phyloP scores from a whole-genome alignment of 2,888 invertebrate genomes.

The Rhamphomyia laevipes region DNA sequence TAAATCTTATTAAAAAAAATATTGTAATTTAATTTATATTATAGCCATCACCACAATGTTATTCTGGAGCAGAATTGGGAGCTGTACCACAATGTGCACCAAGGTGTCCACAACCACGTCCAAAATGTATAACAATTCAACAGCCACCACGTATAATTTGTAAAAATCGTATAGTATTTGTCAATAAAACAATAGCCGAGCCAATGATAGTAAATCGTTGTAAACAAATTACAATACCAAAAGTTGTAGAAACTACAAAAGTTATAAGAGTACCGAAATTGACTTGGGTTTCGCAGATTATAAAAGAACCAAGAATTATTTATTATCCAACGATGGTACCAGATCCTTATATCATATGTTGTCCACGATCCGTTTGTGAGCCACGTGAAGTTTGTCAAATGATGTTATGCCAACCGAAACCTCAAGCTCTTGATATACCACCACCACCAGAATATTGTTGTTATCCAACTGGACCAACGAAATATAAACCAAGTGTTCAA shows the following conservation, averaged over 20 bases:
- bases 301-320: constrained; percentile 30
- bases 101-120: constrained; percentile 26
- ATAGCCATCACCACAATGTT: constrained; percentile 31
- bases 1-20: not conserved
- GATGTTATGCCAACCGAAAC: constrained; percentile 32
- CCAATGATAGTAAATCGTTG: constrained; percentile 31
- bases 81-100: constrained; percentile 31
- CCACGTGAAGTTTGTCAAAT: constrained; percentile 32
- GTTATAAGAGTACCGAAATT: constrained; percentile 30
- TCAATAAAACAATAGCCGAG: constrained; percentile 28
- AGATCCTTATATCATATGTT: constrained; percentile 32
- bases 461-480: constrained; percentile 30
- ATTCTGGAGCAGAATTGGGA: constrained; percentile 27
- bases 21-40: not conserved
- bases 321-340: constrained; percentile 30
- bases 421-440: constrained; percentile 32
- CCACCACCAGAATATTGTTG: constrained; percentile 31
- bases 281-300: constrained; percentile 30
- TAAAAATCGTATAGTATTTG: constrained; percentile 32
- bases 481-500: constrained; percentile 25
- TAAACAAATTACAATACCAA: constrained; percentile 29
- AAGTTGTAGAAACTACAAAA: constrained; percentile 29
- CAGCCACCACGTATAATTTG: constrained; percentile 30
- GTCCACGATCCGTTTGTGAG: constrained; percentile 29
- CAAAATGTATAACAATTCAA: constrained; percentile 31